Base-by-base conservation (phyloP, 1,140 invertebrate species). In the Dendrolimus punctatus region DNA sequence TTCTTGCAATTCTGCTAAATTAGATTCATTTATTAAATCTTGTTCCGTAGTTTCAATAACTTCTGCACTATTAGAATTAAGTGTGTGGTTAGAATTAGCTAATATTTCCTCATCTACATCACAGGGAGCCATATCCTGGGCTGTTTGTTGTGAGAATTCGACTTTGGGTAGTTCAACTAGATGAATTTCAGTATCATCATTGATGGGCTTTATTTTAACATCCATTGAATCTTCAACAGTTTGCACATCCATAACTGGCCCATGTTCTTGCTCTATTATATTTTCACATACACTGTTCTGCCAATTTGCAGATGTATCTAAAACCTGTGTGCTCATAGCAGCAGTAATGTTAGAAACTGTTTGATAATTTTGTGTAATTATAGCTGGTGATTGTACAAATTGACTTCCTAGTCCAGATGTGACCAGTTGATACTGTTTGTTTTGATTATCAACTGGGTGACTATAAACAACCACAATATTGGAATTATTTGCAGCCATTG, bases 381-480 rank as follows among this genome's bases (percentile, higher is more conserved):
- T 88, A 8, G 83, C 83, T 46, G 81, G 77, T 23, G 79, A 70
- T 43, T 74, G 73, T 40, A 82, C 70, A 70, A 71, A 83, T 53
- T 82, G 87, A 63, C 68, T 55, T 45, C 68, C 77, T 49, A 85
- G 58, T 47, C 23, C 23, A 23, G 77, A 68, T 42, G 77, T 74
- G 52, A 81, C 68, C 8, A 82, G 62, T 64, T 81, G 78, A 53
- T 65, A 90, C 65, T 90, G 87, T 54, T 88, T 89, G 61, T 83
- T 80, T 68, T 85, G 79, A 46, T 87, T 84, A 68, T 89, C 86
- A 38, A 89, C 78, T 40, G 87, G 85, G 70, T 91, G 89, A 68
- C 89, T 90, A 52, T 90, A 91, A n/a, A 91, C 84, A 39, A 90
- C 89, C 36, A 91, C 89, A 68, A 90, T 90, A 61, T 90, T 91